Evolutionary conservation across 2,797 vertebrate species (phyloP).

Genomic region (Spea hammondii): DNA sequence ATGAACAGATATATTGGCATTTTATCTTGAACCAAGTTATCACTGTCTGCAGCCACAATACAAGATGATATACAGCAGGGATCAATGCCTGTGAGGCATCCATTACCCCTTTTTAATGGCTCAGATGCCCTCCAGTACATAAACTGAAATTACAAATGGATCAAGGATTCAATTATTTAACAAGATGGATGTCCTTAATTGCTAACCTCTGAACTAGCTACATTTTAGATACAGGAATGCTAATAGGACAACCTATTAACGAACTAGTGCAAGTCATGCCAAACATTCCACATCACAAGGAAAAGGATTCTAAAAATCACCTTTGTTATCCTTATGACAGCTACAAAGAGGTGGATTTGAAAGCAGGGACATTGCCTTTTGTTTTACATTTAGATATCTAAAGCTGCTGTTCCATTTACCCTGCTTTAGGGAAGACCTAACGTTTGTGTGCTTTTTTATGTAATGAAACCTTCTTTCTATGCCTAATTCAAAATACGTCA

Average conservation of each 20-base stretch:
- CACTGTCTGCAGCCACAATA: slow-evolving; percentile 55
- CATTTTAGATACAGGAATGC: slow-evolving; percentile 62
- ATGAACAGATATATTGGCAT: not conserved
- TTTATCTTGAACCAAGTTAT: slow-evolving; percentile 16
- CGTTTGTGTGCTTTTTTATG: no score
- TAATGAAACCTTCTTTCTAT: no score
- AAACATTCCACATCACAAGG: not conserved
- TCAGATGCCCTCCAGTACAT: slow-evolving; percentile 57
- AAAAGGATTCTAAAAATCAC: no score
- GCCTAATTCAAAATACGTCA: no score
- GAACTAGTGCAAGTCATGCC: not conserved
- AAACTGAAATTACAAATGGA: slow-evolving; percentile 63
- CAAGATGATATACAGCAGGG: slow-evolving; percentile 59
- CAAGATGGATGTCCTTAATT: slow-evolving; percentile 66
- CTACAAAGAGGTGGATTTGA: no score
- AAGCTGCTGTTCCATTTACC: no score
- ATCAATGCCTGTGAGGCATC: slow-evolving; percentile 54
- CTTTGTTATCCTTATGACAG: no score
- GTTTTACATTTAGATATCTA: no score
- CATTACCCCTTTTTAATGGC: slow-evolving; percentile 59
- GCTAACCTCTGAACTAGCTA: slow-evolving; percentile 57
- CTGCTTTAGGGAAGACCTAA: no score
- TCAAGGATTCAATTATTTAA: slow-evolving; percentile 60
- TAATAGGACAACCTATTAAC: slow-evolving; percentile 46
- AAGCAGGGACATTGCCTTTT: no score